These are phyloP conservation scores for Enteromius paludinosus DNA, from an alignment of 2,797 vertebrate genomes.

Conservation along the genomic window DNA sequence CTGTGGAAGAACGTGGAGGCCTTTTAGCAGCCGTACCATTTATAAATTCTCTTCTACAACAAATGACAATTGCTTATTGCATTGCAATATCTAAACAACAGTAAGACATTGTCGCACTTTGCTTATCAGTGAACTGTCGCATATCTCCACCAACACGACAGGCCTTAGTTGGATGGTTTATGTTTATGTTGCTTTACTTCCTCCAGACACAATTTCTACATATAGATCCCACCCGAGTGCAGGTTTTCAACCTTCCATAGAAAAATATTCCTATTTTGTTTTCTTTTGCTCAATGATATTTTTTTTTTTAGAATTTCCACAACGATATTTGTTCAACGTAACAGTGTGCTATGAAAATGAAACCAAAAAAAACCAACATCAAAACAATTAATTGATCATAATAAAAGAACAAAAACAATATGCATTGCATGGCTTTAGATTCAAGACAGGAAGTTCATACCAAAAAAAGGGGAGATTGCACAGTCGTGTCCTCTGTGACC, in stretches of 20 bases:
- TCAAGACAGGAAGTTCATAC: constrained; percentile 74
- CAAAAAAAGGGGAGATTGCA: constrained; percentile 60
- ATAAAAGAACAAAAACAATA: constrained; percentile 72
- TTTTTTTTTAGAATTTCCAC: constrained; percentile 52
- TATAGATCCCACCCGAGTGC: constrained; percentile 54
- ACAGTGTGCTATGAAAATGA: constrained; percentile 70
- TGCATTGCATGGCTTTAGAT: constrained; percentile 83
- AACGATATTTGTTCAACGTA: constrained; percentile 61
- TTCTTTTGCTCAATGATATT: constrained; percentile 26
- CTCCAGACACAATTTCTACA: constrained; percentile 33
- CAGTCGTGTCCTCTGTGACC: constrained; percentile 57
- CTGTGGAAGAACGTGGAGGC: constrained; percentile 71
- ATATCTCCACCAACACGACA: constrained; percentile 65
- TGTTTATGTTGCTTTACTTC: constrained; percentile 25
- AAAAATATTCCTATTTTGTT: constrained; percentile 73
- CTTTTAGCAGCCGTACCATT: constrained; percentile 71
- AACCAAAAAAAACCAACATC: constrained; percentile 64
- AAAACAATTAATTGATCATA: constrained; percentile 73
- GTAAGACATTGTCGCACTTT: constrained; percentile 81
- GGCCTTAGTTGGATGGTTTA: constrained; percentile 41
- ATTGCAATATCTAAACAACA: constrained; percentile 81
- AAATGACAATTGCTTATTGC: constrained; percentile 80
- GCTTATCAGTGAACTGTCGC: constrained; percentile 76
- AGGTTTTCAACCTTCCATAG: constrained; percentile 67
- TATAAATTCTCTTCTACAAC: constrained; percentile 74